Evolutionary conservation across 2,113 vertebrate genomes (phyloP), one percentile per base, ranked within the genome.

Genomic region (Solea senegalensis): DNA sequence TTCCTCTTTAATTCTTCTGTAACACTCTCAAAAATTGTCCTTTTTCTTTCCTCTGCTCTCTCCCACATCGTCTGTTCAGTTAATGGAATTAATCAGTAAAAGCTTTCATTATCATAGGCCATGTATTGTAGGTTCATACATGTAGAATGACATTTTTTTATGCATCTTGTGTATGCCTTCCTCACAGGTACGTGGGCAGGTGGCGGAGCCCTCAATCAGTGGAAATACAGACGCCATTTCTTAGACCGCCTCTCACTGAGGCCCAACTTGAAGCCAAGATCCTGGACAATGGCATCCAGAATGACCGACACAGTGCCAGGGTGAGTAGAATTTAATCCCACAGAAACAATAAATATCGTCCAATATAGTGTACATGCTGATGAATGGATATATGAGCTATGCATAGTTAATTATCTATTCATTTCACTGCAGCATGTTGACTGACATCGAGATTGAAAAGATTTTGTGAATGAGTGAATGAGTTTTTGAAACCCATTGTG

Each of bases 281-380:
- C 66, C 93, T 97, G 93, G 97, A 98, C 90, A 98, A 98, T 1
- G 97, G 97, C 64, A 95, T 98, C 83, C 97, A 98, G 85, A 96
- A 95, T 82, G 96, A 97, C 76, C 90, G 94, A 77, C 95, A 95
- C 88, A 95, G 95, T 90, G 93, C 93, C 0, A 94, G 95, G 95
- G 97, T 98, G 88, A 82, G 69, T 68, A 10, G 27, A 1, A 16
- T 16, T 16, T 7, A 53, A 45, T 21, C 51, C 5, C 27, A 26
- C 4, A 50, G 43, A 28, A 26, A 50, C 7, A n/a, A 16, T 12
- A 49, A 27, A 65, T 52, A 39, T 13, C 21, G 44, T 55, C 26
- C 55, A 41, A 16, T 13, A 0, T 41, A 16, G 8, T 43, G n/a
- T 45, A 1, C 3, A 50, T 11, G 16, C 41, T 3, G 26, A 54